These are phyloP conservation scores for Echinops telfairi DNA, from an alignment of 2,113 vertebrate genomes.

Conservation along the genomic window DNA sequence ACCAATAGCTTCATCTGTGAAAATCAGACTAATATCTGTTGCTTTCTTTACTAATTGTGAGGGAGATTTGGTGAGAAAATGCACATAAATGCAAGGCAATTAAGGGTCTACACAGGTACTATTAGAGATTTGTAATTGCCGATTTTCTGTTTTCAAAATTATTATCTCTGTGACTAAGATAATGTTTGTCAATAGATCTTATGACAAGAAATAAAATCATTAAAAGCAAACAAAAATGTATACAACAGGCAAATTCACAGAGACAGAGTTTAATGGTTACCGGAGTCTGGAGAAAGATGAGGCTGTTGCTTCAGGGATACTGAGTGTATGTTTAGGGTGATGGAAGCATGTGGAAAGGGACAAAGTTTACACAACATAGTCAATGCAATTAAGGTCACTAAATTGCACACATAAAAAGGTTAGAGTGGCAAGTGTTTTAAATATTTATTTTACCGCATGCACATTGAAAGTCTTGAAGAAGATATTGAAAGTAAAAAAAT, in stretches of 20 bases:
- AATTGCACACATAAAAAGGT: neutral
- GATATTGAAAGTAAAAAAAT: neutral
- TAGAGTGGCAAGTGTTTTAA: neutral
- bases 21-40: neutral
- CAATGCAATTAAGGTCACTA: neutral
- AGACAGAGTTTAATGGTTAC: neutral
- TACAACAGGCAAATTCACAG: neutral
- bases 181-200: neutral
- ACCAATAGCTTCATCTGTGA: neutral
- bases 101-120: neutral
- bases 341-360: neutral
- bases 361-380: neutral
- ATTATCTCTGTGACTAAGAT: neutral
- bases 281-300: neutral
- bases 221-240: neutral
- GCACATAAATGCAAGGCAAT: accelerated
- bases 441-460: neutral
- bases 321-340: neutral
- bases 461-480: neutral
- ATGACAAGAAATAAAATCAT: neutral
- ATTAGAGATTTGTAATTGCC: neutral
- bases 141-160: neutral
- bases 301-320: neutral
- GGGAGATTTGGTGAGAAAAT: neutral
- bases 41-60: neutral